Evolutionary conservation across 2,888 invertebrate species (phyloP).

Genomic region (Caenorhabditis becei): DNA sequence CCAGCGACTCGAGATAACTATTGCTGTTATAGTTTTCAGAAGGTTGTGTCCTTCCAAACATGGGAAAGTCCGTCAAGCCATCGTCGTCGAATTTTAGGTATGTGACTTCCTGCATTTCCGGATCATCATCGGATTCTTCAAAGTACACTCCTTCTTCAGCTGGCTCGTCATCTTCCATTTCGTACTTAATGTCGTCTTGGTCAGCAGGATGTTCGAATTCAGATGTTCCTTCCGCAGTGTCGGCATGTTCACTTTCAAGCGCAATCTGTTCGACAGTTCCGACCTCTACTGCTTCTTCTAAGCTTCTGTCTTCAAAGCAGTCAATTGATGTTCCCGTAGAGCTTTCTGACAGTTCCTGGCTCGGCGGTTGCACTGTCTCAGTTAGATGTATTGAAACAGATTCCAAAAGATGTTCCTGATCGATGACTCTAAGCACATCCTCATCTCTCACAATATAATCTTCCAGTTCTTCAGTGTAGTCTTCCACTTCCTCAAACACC

Average conservation of each 20-base stretch:
- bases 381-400: neutral
- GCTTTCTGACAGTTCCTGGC: neutral
- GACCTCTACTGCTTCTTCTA: neutral
- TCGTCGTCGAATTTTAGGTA: too few species aligned
- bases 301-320: neutral
- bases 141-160: too few species aligned
- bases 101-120: too few species aligned
- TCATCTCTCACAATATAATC: slow-evolving; percentile 17
- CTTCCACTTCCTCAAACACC: slow-evolving; percentile 29
- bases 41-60: too few species aligned
- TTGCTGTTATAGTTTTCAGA: too few species aligned
- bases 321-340: neutral
- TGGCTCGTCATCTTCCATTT: too few species aligned
- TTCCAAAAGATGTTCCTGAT: neutral
- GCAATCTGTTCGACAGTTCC: too few species aligned
- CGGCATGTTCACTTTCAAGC: neutral
- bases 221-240: neutral
- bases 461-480: slow-evolving; percentile 8
- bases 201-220: too few species aligned
- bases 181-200: too few species aligned
- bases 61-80: too few species aligned
- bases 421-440: slow-evolving; percentile 4
- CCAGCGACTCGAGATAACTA: too few species aligned
- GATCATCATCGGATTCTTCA: too few species aligned
- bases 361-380: neutral